Percentiles rank a stretch among this genome's conserved stretches.
Conservation (phyloP, 2,797 vertebrate species). For the Peromyscus nudipes region DNA sequence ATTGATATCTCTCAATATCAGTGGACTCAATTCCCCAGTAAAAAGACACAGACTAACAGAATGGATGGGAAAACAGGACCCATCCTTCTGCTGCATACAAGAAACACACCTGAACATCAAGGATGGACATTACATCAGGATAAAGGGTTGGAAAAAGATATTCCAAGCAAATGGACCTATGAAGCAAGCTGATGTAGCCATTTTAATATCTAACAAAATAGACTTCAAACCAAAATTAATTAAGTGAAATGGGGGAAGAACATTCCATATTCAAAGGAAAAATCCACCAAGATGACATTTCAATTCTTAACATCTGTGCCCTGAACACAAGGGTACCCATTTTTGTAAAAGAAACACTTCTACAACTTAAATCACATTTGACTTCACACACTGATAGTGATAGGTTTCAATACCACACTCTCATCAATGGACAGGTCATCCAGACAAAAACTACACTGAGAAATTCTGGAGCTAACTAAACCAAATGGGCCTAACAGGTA, state of each 20-base stretch:
- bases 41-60: background rate
- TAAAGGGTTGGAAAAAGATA: background rate
- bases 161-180: background rate
- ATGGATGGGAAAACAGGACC: background rate
- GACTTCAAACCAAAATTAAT: background rate
- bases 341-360: background rate
- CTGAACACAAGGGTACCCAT: background rate
- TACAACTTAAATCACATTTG: background rate
- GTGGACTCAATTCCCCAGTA: too few species aligned
- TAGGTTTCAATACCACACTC: background rate
- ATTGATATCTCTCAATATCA: too few species aligned
- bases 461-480: background rate
- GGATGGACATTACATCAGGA: background rate
- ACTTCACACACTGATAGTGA: background rate
- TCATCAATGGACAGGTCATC: background rate
- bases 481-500: background rate
- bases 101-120: background rate
- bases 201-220: background rate
- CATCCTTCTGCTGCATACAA: background rate
- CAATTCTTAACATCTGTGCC: background rate
- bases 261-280: background rate
- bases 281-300: background rate
- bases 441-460: background rate
- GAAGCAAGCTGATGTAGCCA: background rate
- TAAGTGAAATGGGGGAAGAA: background rate